phyloP scores from a whole-genome alignment of 2,797 vertebrate species.

The Notolepis coatsorum region DNA sequence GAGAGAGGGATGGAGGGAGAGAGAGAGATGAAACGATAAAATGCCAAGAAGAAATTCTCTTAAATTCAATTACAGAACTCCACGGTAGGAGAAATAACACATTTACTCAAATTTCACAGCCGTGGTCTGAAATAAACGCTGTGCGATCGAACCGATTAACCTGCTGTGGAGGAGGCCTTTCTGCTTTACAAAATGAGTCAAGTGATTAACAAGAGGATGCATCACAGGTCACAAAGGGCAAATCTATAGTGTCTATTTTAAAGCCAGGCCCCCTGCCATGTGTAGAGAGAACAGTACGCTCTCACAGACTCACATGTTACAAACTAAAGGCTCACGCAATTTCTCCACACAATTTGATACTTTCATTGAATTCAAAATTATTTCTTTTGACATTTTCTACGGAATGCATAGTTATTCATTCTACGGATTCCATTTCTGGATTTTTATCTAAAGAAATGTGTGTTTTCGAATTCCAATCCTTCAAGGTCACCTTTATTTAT shows the following conservation, averaged over 20 bases:
- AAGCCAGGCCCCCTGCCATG: not conserved
- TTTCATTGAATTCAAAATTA: not conserved
- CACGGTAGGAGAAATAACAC: slow-evolving; percentile 23
- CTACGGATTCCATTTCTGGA: not conserved
- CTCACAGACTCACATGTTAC: too few relatives aligned
- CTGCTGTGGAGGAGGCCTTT: slow-evolving; percentile 18
- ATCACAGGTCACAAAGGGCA: not conserved
- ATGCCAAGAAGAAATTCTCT: not conserved
- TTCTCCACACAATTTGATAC: too few relatives aligned
- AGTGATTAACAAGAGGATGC: slow-evolving; percentile 39
- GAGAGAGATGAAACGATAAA: not conserved
- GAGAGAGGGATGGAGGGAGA: not conserved
- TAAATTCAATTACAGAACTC: slow-evolving; percentile 44
- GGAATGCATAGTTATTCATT: not conserved
- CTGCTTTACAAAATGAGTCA: slow-evolving; percentile 26
- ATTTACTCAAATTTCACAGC: slow-evolving; percentile 37
- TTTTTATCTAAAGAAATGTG: not conserved
- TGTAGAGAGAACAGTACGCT: not conserved
- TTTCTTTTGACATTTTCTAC: not conserved
- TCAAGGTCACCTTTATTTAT: not conserved
- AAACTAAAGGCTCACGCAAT: too few relatives aligned
- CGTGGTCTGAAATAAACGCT: not conserved
- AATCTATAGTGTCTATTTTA: slow-evolving; percentile 13
- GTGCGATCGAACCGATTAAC: slow-evolving; percentile 31
- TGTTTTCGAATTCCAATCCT: not conserved